phyloP scores from a whole-genome alignment of 2,113 vertebrate genomes.

The Ascaphus truei region DNA sequence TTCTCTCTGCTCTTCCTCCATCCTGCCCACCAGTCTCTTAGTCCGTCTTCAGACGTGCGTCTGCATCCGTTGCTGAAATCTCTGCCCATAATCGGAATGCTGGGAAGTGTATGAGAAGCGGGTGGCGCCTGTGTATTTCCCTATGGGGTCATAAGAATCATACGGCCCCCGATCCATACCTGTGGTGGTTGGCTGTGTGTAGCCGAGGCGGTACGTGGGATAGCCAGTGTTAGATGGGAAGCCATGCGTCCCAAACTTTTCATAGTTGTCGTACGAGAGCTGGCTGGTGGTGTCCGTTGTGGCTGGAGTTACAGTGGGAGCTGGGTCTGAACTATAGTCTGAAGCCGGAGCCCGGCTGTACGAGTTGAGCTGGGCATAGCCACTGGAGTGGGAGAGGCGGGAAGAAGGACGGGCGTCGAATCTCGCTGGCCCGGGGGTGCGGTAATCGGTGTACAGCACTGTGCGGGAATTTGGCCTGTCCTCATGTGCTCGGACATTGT shows the following conservation, averaged over 20 bases:
- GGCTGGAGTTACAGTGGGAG: slow-evolving; percentile 39
- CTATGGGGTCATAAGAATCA: slow-evolving; percentile 62
- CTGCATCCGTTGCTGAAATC: slow-evolving; percentile 96
- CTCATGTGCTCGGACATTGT: slow-evolving; percentile 90
- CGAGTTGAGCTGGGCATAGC: slow-evolving; percentile 86
- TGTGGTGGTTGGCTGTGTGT: slow-evolving; percentile 60
- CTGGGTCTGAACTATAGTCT: slow-evolving; percentile 49
- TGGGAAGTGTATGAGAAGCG: slow-evolving; percentile 90
- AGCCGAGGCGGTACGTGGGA: slow-evolving; percentile 78
- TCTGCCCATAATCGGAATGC: slow-evolving; percentile 86
- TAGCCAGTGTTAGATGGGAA: slow-evolving; percentile 66
- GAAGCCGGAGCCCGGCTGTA: slow-evolving; percentile 60
- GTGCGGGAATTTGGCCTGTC: slow-evolving; percentile 78
- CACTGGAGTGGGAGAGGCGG: slow-evolving; percentile 83
- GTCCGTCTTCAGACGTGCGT: slow-evolving; percentile 79
- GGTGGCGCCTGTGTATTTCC: slow-evolving; percentile 73
- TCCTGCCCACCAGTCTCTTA: background rate
- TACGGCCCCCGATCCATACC: slow-evolving; percentile 58
- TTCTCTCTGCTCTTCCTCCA: background rate
- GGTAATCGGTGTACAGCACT: slow-evolving; percentile 82
- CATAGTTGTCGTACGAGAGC: slow-evolving; percentile 83
- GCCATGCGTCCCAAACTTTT: slow-evolving; percentile 69
- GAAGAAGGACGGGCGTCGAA: slow-evolving; percentile 82
- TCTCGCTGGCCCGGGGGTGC: slow-evolving; percentile 66
- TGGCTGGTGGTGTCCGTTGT: slow-evolving; percentile 67